Conservation (phyloP, 2,113 vertebrate species). For the Odontesthes bonariensis region DNA sequence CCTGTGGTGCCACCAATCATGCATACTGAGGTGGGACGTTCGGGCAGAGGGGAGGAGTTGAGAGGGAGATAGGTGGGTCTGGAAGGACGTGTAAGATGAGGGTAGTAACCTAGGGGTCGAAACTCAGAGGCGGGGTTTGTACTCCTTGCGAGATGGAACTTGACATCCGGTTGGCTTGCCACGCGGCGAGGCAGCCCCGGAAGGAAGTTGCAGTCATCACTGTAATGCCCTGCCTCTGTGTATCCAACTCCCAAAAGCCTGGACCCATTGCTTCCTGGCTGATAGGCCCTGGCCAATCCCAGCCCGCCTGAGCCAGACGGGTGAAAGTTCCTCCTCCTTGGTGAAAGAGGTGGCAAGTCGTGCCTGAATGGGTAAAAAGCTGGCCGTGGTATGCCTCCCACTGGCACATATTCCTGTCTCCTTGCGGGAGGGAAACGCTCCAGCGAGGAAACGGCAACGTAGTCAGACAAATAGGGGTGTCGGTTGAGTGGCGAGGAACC, state of each 20-base stretch:
- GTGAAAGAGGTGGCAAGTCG: conserved; percentile 54
- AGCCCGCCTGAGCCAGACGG: conserved; percentile 54
- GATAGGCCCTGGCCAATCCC: conserved; percentile 77
- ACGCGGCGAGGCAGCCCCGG: conserved; percentile 87
- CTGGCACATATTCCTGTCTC: conserved; percentile 40
- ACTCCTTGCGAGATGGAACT: conserved; percentile 79
- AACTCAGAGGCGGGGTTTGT: conserved; percentile 87
- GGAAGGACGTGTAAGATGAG: conserved; percentile 82
- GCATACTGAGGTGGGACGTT: conserved; percentile 68
- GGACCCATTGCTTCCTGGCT: conserved; percentile 37
- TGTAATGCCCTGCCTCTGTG: conserved; percentile 76
- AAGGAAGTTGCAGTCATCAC: conserved; percentile 83
- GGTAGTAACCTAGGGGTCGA: conserved; percentile 90
- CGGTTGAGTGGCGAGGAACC: conserved; percentile 46
- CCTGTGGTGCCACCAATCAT: conserved; percentile 60
- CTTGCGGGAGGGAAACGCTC: conserved; percentile 78
- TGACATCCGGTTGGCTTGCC: conserved; percentile 92
- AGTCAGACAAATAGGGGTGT: conserved; percentile 76
- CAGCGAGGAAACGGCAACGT: conserved; percentile 80
- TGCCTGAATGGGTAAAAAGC: conserved; percentile 32
- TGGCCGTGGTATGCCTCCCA: conserved; percentile 68
- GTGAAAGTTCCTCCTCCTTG: conserved; percentile 67
- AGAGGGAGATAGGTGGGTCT: conserved; percentile 81
- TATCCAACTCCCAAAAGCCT: conserved; percentile 57
- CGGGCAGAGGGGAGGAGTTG: conserved; percentile 75